Conservation (phyloP, 2,797 vertebrate genomes). For the Yasuhikotakia modesta region DNA sequence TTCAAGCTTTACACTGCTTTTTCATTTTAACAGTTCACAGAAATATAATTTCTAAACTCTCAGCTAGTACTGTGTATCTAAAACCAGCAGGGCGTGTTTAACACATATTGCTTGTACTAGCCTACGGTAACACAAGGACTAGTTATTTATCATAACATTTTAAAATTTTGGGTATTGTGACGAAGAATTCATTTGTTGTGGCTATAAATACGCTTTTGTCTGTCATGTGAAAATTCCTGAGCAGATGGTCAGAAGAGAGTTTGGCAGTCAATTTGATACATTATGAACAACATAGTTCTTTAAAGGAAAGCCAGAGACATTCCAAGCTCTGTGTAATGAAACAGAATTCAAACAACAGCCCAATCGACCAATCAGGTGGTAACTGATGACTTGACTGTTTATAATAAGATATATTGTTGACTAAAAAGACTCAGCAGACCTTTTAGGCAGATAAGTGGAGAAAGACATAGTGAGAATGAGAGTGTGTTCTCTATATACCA, state of each 20-base stretch:
- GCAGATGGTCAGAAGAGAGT: slow-evolving; percentile 60
- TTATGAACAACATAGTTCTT: slow-evolving; percentile 9
- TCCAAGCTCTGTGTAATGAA: slow-evolving; percentile 2
- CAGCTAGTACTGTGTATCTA: neutral
- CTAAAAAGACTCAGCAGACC: no score
- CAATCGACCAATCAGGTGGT: neutral
- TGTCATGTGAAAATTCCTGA: slow-evolving; percentile 21
- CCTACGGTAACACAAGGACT: neutral
- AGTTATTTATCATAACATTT: slow-evolving; percentile 35
- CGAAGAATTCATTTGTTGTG: slow-evolving; percentile 30
- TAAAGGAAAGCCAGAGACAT: slow-evolving; percentile 33
- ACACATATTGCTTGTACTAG: slow-evolving; percentile 50
- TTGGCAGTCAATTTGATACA: slow-evolving; percentile 50
- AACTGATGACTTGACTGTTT: no score
- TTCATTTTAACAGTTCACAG: slow-evolving; percentile 16
- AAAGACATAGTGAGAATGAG: neutral
- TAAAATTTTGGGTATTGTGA: slow-evolving; percentile 13
- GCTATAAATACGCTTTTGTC: slow-evolving; percentile 47
- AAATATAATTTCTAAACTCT: slow-evolving; percentile 12
- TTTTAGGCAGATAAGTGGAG: no score
- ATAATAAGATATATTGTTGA: no score
- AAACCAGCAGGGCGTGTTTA: slow-evolving; percentile 5
- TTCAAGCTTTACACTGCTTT: slow-evolving; percentile 13
- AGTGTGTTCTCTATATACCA: neutral
- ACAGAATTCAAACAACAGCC: neutral